Evolutionary conservation across 1,140 invertebrate genomes (phyloP).

Genomic region (Aphidius ervi): DNA sequence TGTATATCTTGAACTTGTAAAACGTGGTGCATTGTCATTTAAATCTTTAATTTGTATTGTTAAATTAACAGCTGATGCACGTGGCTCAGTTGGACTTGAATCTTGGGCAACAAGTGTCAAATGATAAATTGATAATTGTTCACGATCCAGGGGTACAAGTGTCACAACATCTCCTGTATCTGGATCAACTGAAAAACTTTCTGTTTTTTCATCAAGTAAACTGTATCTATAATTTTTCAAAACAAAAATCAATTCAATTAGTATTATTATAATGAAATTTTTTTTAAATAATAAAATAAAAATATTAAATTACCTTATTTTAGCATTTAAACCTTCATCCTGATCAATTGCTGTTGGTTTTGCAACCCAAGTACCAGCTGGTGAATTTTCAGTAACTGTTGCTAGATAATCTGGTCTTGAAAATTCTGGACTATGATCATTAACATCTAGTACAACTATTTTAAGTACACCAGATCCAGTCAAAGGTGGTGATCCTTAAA

Average conservation of each 20-base stretch:
- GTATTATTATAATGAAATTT: not conserved
- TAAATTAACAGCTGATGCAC: conserved; percentile 74
- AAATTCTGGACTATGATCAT: conserved; percentile 87
- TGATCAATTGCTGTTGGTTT: conserved; percentile 72
- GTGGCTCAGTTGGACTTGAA: conserved; percentile 75
- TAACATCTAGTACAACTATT: conserved; percentile 87
- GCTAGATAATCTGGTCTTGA: conserved; percentile 73
- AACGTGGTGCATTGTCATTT: conserved; percentile 84
- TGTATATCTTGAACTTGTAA: conserved; percentile 67
- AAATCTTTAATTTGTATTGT: conserved; percentile 75
- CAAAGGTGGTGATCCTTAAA: conserved; percentile 78
- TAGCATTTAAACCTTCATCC: conserved; percentile 78
- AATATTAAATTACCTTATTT: conserved; percentile 61
- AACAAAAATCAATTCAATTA: not conserved
- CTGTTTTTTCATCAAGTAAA: conserved; percentile 72
- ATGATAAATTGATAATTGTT: conserved; percentile 71
- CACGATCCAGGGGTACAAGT: conserved; percentile 69
- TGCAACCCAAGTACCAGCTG: conserved; percentile 67
- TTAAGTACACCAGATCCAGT: conserved; percentile 83
- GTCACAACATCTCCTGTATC: conserved; percentile 74
- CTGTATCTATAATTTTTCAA: conserved; percentile 58
- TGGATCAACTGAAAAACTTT: conserved; percentile 70
- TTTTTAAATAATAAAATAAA: conserved; percentile 1
- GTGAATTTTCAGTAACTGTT: conserved; percentile 72
- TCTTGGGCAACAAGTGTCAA: conserved; percentile 83